Conservation (phyloP, 1,140 invertebrate genomes). For the Trypoxylus dichotomus region DNA sequence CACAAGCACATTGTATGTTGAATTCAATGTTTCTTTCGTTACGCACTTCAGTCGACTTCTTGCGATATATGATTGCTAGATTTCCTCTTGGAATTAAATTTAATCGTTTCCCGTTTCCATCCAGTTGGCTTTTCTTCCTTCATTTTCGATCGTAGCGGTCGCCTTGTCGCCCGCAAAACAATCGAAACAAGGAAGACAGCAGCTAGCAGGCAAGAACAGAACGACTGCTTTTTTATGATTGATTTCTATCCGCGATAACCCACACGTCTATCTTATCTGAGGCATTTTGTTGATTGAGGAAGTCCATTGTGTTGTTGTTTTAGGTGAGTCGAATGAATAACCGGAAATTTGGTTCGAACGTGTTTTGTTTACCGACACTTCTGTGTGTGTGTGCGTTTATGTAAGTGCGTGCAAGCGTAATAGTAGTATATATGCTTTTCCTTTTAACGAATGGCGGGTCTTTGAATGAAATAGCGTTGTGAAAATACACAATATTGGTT, state of each 20-base stretch:
- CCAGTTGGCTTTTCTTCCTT: neutral
- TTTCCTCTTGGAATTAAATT: neutral
- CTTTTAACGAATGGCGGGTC: neutral
- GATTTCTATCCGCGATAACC: slow-evolving; percentile 10
- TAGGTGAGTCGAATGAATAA: slow-evolving; percentile 22
- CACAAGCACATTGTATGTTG: too few relatives aligned
- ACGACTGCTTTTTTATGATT: neutral
- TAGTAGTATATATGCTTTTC: neutral
- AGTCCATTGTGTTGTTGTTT: slow-evolving; percentile 24
- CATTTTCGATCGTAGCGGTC: neutral
- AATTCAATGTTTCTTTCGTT: too few relatives aligned
- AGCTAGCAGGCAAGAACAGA: neutral
- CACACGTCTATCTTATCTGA: neutral
- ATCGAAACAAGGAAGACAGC: neutral
- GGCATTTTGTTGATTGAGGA: slow-evolving; percentile 18
- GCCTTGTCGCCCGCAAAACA: neutral
- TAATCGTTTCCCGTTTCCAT: neutral
- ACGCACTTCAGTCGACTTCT: neutral
- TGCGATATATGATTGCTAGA: neutral
- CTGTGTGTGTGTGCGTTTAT: neutral
- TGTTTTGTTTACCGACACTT: slow-evolving; percentile 14
- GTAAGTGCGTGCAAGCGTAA: neutral
- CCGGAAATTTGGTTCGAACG: slow-evolving; percentile 24
- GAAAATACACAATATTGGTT: neutral
- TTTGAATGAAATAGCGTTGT: neutral